Evolutionary conservation across 1,140 invertebrate species (phyloP).

Genomic region (Drosophila prosaltans): DNA sequence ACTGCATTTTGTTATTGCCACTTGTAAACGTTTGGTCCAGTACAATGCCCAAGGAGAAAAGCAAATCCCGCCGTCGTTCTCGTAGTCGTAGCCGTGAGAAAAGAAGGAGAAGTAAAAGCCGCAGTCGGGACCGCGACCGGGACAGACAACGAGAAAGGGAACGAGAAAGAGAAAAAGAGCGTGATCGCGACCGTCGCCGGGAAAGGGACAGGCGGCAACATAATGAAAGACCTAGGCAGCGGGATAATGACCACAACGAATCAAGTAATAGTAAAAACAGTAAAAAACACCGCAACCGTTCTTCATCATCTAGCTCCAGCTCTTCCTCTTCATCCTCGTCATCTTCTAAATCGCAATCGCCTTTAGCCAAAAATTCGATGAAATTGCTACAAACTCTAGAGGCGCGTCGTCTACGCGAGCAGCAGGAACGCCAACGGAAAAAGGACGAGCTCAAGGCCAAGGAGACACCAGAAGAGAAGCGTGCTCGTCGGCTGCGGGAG

Average conservation of each 20-base stretch:
- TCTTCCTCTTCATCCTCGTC: constrained; percentile 47
- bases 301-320: constrained; percentile 36
- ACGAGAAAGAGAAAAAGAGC: constrained; percentile 19
- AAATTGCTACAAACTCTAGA: constrained; percentile 89
- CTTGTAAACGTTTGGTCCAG: constrained; percentile 43
- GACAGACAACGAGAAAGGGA: constrained; percentile 29
- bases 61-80: constrained; percentile 30
- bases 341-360: constrained; percentile 7
- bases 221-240: constrained; percentile 21
- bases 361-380: constrained; percentile 71
- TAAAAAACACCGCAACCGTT: constrained; percentile 37
- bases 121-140: constrained; percentile 18
- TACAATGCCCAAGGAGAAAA: constrained; percentile 62
- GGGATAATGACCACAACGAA: constrained; percentile 20
- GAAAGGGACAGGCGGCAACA: constrained; percentile 29
- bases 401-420: constrained; percentile 87
- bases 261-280: constrained; percentile 6
- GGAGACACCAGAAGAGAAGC: constrained; percentile 98
- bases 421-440: constrained; percentile 87
- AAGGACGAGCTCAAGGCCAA: constrained; percentile 94
- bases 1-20: constrained; percentile 23
- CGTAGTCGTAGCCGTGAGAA: constrained; percentile 49
- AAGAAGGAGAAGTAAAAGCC: constrained; percentile 15
- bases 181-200: constrained; percentile 14
- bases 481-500: constrained; percentile 92